Evolutionary conservation across 2,888 invertebrate genomes (phyloP), one percentile per base, ranked within the genome.

Genomic region (Empis stercorea): DNA sequence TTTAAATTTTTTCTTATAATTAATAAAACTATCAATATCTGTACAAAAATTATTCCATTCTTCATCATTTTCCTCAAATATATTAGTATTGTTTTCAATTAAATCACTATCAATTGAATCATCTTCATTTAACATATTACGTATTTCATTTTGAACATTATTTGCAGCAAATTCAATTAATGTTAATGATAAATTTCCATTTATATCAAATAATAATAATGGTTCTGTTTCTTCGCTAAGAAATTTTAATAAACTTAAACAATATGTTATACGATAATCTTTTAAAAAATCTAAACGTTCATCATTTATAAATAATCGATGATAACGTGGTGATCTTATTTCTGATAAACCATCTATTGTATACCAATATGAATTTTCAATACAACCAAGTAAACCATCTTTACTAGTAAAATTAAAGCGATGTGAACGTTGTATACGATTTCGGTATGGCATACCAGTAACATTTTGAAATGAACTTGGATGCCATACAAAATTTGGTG

Each of bases 261-360:
- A 86, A 4, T 87, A 84, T 3, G 87, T 88, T 46, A 82, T 71
- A 60, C 81, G 78, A 61, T 80, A 93, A 63, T 92, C 89, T 10
- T 61, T 54, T 13, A 57, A 58, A 30, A 68, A 68, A 2, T 56
- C 57, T 11, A 51, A 41, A 15, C 59, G 60, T 13, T 68, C 68
- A 42, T 66, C 65, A 30, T 56, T 59, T 11, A 49, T 52, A 13
- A 56, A 56, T 16, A 68, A 46, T 1, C 61, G 58, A 55, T 62
- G 65, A 45, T 83, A 80, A 5, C 88, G 76, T 0, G 89, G 89
- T 59, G 78, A 80, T 47, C 76, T 75, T 36, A 83, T 77, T 56
- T 61, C 61, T 16, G 62, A 57, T 3, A 63, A 53, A 5, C 61
- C 62, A 10, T 61, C 57, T 40, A 63, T 59, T 2, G 58, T 58